These are phyloP conservation scores for Brachirus orientalis DNA, from an alignment of 2,113 vertebrate genomes.

Conservation along the genomic window DNA sequence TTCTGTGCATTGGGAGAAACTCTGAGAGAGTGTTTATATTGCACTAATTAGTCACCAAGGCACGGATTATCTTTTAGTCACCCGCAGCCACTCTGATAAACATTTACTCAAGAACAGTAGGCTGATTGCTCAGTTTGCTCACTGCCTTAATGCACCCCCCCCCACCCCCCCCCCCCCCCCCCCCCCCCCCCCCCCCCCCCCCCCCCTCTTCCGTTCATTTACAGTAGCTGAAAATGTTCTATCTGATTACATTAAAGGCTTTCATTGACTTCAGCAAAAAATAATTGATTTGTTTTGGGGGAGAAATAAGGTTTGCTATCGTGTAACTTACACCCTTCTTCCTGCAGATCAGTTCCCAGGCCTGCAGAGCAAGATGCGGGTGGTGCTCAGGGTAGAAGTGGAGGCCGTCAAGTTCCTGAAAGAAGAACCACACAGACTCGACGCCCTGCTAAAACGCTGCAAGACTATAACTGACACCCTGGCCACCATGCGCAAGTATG, in stretches of 20 bases:
- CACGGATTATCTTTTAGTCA: slow-evolving; percentile 55
- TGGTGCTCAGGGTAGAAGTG: slow-evolving; percentile 96
- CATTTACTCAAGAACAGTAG: slow-evolving; percentile 32
- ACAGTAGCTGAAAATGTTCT: slow-evolving; percentile 8
- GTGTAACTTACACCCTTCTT: slow-evolving; percentile 2
- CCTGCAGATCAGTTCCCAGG: slow-evolving; percentile 93
- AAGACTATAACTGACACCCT: slow-evolving; percentile 90
- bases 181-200: too few relatives aligned
- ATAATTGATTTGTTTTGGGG: slow-evolving; percentile 6
- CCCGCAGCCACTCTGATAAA: slow-evolving; percentile 40
- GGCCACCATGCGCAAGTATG: slow-evolving; percentile 80
- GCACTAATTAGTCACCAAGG: slow-evolving; percentile 51
- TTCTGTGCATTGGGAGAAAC: slow-evolving; percentile 14
- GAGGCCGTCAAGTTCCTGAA: slow-evolving; percentile 98
- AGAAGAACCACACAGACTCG: slow-evolving; percentile 95
- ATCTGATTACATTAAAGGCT: slow-evolving; percentile 9
- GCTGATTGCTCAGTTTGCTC: slow-evolving; percentile 37
- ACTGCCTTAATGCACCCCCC: slow-evolving; percentile 28
- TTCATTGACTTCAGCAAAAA: slow-evolving; percentile 7
- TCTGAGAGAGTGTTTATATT: slow-evolving; percentile 50
- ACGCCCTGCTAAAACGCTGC: slow-evolving; percentile 95
- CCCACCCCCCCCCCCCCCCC: too few relatives aligned
- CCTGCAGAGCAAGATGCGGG: slow-evolving; percentile 98
- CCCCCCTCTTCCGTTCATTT: too few relatives aligned
- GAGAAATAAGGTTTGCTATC: too few relatives aligned